Evolutionary conservation across 2,113 vertebrate species (phyloP), one percentile per base, ranked within the genome.

Genomic region (Columbina picui): DNA sequence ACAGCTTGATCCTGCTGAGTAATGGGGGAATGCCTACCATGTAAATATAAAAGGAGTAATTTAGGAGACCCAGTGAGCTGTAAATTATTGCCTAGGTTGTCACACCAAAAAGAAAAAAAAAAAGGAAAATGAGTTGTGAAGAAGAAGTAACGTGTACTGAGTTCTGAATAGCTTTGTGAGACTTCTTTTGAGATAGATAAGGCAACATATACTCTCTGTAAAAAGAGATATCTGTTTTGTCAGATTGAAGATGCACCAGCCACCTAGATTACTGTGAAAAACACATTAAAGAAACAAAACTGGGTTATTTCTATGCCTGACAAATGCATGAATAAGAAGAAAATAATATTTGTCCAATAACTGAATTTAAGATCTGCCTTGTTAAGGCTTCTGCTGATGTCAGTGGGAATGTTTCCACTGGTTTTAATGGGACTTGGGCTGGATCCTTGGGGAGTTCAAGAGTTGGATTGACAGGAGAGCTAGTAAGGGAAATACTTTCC

Each of bases 31-130:
- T 96, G 90, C 92, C 95, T 94, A 93, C 82, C 59, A 80, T 90
- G 91, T 94, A 96, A 94, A 95, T 96, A 93, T 88, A 96, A 98
- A 97, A 84, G 91, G 78, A 96, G 93, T 93, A 95, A 95, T 97
- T 97, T 97, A 96, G 86, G 96, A 97, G 92, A 95, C 89, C 95
- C 89, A 96, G 86, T 88, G 93, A 97, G 84, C 94, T 95, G 95
- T 93, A 86, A 97, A 96, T 97, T 97, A 96, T 91, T 96, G 71
- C 81, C 90, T 94, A 92, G 59, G 91, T 90, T 98, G 91, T 96
- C 94, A 97, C 59, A 94, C 91, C 87, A 68, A 45, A 81, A 79
- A 90, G 76, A 80, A 38, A 20, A 87, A 92, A 92, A 95, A 85
- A 83, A 78, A 9, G 4, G 56, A 94, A 96, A 97, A 96, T 93